phyloP scores from a whole-genome alignment of 2,888 invertebrate species.

The Selenia dentaria region DNA sequence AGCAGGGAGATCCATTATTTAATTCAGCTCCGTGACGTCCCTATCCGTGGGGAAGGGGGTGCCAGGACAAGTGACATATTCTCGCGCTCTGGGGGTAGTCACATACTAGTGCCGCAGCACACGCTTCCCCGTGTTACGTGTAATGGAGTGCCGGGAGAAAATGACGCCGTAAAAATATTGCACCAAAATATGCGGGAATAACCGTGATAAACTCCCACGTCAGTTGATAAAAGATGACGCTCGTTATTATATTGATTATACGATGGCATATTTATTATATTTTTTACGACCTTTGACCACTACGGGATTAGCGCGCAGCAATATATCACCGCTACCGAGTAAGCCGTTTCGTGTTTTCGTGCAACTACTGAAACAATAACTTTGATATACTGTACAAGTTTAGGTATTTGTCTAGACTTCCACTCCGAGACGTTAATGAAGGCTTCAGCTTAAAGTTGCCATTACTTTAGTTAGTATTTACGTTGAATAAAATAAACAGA shows the following conservation, averaged over 20 bases:
- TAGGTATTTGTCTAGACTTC: slow-evolving; percentile 4
- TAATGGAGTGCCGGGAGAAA: slow-evolving; percentile 62
- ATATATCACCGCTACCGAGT: background rate
- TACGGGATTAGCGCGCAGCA: background rate
- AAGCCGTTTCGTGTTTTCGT: background rate
- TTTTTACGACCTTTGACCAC: background rate
- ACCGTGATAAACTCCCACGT: slow-evolving; percentile 1
- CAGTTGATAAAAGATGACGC: slow-evolving; percentile 6
- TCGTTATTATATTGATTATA: slow-evolving; percentile 4
- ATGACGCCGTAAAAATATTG: slow-evolving; percentile 45
- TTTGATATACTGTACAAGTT: background rate
- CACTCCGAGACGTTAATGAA: slow-evolving; percentile 18
- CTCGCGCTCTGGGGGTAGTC: slow-evolving; percentile 64
- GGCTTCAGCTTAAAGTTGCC: slow-evolving; percentile 34
- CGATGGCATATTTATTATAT: background rate
- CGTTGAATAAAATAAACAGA: slow-evolving; percentile 22
- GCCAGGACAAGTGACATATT: slow-evolving; percentile 73
- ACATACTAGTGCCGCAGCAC: slow-evolving; percentile 60
- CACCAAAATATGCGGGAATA: slow-evolving; percentile 28
- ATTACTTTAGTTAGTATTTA: slow-evolving; percentile 38
- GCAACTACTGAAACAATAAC: background rate
- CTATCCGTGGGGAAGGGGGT: slow-evolving; percentile 38
- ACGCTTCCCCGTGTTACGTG: slow-evolving; percentile 57
- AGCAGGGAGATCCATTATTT: slow-evolving; percentile 64
- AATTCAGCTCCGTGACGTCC: slow-evolving; percentile 57